Base-by-base conservation (phyloP, 2,797 vertebrate genomes). In the Cynodonichthys magdalenae region DNA sequence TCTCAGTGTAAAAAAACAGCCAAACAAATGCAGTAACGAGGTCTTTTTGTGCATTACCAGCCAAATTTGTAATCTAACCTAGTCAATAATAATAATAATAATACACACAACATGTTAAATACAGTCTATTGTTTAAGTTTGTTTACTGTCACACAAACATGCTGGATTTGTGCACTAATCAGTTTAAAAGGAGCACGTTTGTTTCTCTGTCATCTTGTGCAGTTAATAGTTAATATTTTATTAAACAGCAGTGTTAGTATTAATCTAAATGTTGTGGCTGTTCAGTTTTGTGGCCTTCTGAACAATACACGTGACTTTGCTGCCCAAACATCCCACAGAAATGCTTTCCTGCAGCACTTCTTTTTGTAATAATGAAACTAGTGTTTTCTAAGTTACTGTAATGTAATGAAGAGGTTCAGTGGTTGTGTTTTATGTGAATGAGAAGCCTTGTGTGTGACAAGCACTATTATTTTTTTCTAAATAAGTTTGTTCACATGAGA, bases 311-410 rank as follows among this genome's bases (percentile, higher is more conserved):
- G 72, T 55, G 48, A 75, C 71, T 65, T 63, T 62, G 46, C 53
- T 72, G 60, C 24, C 24, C 24, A 24, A 24, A 24, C 24, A 3
- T 24, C 66, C 53, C 51, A 74, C 3, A 55, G 5, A 59, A 46
- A 29, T 59, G n/a, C 63, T 56, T 46, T 74, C 51, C 67, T 54
- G 53, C n/a, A 15, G 52, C 71, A 77, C 64, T 80, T 82, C 53
- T 61, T 61, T 66, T 60, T 79, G 73, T 73, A 82, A 80, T 68
- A 72, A 61, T 74, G 61, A 79, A 75, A 63, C 65, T 81, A 19
- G 15, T 75, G 67, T 78, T 75, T 72, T 81, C 46, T 52, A 71
- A 71, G 62, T 84, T 74, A 76, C 82, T 82, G 75, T 83, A 74
- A 45, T 76, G 53, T 57, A 66, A 56, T 63, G 56, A 84, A 63